Base-by-base conservation (phyloP, 2,797 vertebrate genomes). In the Emys orbicularis region DNA sequence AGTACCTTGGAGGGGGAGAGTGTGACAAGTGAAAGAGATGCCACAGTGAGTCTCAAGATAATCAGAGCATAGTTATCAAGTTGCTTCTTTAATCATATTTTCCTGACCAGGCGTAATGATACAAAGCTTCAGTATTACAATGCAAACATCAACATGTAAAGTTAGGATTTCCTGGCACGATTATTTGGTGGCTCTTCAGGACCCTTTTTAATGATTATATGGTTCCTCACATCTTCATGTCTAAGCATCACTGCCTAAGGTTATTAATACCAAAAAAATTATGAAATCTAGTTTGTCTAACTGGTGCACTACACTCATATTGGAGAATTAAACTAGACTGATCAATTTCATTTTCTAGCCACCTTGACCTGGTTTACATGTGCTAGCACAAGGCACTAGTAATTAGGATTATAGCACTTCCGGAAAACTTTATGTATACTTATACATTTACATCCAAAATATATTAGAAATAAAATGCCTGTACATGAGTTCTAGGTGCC, bases 251-350 rank as follows among this genome's bases (percentile, higher is more conserved):
- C 29, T 59, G 57, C 12, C 57, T 59, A 59, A 31, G 57, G 27
- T 59, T 59, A 59, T 59, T 59, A 29, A 34, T 31, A 12, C 12
- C 83, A 87, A 72, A 0, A 53, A 23, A 81, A 79, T 86, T 84
- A 95, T 0, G 3, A 79, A 92, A 90, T 88, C 16, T 31, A 11
- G 29, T 95, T 91, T 94, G 86, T 56, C 84, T 88, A 84, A 93
- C 81, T 72, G 92, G 91, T 83, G 92, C 59, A 19, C 41, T 94
- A 13, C 31, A n/a, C 59, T 93, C 65, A n/a, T 87, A 89, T 23
- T 76, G 86, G 81, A 76, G 92, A 93, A 5, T 29, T 87, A 57
- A 94, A 79, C 23, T 53, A 89, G 18, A 61, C 31, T 61, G 59
- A 16, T 61, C 59, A 61, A 16, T 61, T 61, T 1, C 37, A 49